Evolutionary conservation across 2,888 invertebrate genomes (phyloP), one percentile per base, ranked within the genome.

Genomic region (Diabrotica balteata): DNA sequence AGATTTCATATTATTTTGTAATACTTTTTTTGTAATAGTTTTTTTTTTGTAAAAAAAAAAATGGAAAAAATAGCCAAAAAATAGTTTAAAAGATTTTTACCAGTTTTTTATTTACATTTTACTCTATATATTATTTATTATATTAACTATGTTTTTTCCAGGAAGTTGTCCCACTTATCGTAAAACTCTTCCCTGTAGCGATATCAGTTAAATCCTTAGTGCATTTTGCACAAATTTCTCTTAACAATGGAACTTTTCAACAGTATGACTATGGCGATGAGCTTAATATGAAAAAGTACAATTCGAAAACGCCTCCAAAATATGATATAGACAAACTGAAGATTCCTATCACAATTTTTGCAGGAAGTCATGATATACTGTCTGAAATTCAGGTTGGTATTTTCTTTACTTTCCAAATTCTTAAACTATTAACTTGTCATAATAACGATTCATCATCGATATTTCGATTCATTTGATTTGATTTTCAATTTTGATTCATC

Each of bases 81-180:
- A n/a, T n/a, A 2, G 17, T 17, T 1, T 17, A 17, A 17, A 17
- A 17, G 17, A 17, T 17, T 17, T 17, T 17, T 17, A 17, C 17
- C 17, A 17, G 1, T 17, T 17, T 44, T 63, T 43, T 11, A n/a
- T 61, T 66, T 42, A 17, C 17, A 17, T 17, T 17, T 17, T 17
- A 17, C 2, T 2, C 17, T 17, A 17, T 17, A 17, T 44, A 2
- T 17, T 58, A 10, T 0, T 49, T 8, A 51, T 10, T n/a, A 8
- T 46, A 22, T 42, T 62, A 47, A 52, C 22, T 43, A n/a, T 49
- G 8, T 52, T 44, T 54, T 45, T 73, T 70, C 67, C 47, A 76
- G 76, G 75, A 75, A 52, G 8, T 72, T 8, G 9, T 73, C 4
- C 72, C 74, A 32, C 53, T 73, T 10, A 68, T 75, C 43, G 42